Percentiles rank a stretch among this genome's conserved stretches.
Conservation (phyloP, 2,888 invertebrate species). For the Podabrus alpinus region DNA sequence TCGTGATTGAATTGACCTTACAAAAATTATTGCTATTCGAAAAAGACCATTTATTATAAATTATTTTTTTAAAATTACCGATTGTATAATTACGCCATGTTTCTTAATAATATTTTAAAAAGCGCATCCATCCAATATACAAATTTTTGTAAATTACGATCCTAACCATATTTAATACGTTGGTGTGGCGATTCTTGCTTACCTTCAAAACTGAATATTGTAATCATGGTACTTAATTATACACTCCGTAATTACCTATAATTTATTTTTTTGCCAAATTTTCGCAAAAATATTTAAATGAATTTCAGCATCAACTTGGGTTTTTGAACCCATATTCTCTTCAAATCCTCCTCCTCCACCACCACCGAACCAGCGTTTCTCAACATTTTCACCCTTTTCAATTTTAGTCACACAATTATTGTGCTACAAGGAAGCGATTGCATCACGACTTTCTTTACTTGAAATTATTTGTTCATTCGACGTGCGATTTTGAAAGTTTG, state of each 20-base stretch:
- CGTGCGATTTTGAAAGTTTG: background rate
- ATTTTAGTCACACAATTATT: background rate
- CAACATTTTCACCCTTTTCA: background rate
- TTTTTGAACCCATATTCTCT: background rate
- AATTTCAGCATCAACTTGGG: background rate
- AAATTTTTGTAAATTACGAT: slow-evolving; percentile 1
- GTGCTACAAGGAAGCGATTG: background rate
- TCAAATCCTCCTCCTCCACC: no score
- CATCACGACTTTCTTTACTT: background rate
- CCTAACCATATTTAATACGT: background rate
- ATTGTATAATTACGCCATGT: background rate
- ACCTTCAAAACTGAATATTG: slow-evolving; percentile 12
- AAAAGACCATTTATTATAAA: slow-evolving; percentile 9
- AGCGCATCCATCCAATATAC: background rate
- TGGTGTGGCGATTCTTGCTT: slow-evolving; percentile 8
- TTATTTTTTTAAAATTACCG: background rate
- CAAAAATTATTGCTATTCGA: slow-evolving; percentile 18
- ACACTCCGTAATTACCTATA: background rate
- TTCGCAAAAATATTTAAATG: background rate
- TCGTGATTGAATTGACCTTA: slow-evolving; percentile 26
- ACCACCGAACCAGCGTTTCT: background rate
- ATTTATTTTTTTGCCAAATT: background rate
- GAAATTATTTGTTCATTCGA: background rate
- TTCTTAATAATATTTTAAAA: background rate
- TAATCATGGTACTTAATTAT: background rate